Evolutionary conservation across 2,888 invertebrate genomes (phyloP).

Genomic region (Octonoba sinensis): DNA sequence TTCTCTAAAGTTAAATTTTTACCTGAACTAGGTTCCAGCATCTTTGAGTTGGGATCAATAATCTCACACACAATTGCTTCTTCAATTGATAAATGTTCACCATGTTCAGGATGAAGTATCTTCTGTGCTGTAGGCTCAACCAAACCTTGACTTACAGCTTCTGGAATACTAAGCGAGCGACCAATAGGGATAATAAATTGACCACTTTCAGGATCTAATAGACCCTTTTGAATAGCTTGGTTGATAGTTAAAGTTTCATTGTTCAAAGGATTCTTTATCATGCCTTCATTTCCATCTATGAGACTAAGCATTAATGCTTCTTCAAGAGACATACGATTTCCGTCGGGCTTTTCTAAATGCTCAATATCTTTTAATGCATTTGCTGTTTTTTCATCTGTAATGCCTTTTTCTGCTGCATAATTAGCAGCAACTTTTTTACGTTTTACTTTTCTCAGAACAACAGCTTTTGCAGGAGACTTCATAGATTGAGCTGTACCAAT

Average conservation of each 20-base stretch:
- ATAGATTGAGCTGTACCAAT: conserved; percentile 77
- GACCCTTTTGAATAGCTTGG: conserved; percentile 86
- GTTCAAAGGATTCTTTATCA: conserved; percentile 85
- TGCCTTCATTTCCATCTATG: conserved; percentile 81
- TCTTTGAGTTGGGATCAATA: conserved; percentile 83
- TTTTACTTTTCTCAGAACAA: conserved; percentile 82
- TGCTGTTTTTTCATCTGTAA: conserved; percentile 84
- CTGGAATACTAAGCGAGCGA: conserved; percentile 84
- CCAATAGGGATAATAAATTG: conserved; percentile 84
- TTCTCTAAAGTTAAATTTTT: conserved; percentile 81
- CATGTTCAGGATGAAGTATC: conserved; percentile 90
- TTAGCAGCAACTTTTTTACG: conserved; percentile 81
- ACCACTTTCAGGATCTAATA: conserved; percentile 81
- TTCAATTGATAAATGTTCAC: conserved; percentile 81
- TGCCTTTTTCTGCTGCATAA: conserved; percentile 83
- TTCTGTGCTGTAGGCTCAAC: conserved; percentile 81
- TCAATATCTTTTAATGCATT: conserved; percentile 77
- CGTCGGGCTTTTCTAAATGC: conserved; percentile 71
- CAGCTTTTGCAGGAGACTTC: conserved; percentile 76
- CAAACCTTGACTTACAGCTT: conserved; percentile 87
- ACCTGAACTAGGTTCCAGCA: conserved; percentile 78
- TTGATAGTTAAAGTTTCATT: conserved; percentile 84
- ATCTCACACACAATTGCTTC: conserved; percentile 80
- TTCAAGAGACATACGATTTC: conserved; percentile 77
- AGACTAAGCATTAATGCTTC: conserved; percentile 81